Evolutionary conservation across 2,797 vertebrate genomes (phyloP).

Genomic region (Pygocentrus nattereri): DNA sequence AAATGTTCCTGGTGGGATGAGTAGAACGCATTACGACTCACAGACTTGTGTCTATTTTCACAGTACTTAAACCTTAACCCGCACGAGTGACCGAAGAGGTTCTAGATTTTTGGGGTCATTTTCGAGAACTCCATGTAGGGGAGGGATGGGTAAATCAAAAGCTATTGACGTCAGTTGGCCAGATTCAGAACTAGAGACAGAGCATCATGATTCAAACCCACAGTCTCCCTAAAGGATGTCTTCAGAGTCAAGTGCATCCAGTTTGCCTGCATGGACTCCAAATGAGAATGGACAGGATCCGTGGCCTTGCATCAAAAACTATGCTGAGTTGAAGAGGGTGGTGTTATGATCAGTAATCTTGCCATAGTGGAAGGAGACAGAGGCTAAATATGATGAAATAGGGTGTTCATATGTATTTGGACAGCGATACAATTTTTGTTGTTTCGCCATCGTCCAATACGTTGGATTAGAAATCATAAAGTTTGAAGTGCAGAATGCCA

Average conservation of each 20-base stretch:
- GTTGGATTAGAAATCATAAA: too few relatives aligned
- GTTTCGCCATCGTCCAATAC: too few relatives aligned
- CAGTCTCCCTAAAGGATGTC: background rate
- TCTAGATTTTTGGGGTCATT: background rate
- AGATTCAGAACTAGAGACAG: background rate
- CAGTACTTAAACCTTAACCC: background rate
- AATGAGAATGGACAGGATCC: background rate
- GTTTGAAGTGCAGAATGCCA: too few relatives aligned
- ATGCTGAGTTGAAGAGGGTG: background rate
- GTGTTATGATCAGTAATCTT: too few relatives aligned
- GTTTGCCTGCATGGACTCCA: background rate
- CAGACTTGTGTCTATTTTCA: conserved; percentile 12
- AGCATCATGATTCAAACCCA: conserved; percentile 6
- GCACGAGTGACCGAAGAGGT: background rate
- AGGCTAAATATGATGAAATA: too few relatives aligned
- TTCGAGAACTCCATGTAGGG: background rate
- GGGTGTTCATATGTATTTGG: too few relatives aligned
- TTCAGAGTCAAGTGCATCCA: background rate
- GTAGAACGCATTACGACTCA: conserved; percentile 24
- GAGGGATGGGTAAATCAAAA: background rate
- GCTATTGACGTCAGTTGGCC: background rate
- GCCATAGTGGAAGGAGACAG: too few relatives aligned
- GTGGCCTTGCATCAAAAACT: background rate
- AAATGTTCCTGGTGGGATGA: conserved; percentile 38
- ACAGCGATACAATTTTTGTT: too few relatives aligned